Evolutionary conservation across 2,888 invertebrate genomes (phyloP), one percentile per base, ranked within the genome.

Genomic region (Palloptera scutellata): DNA sequence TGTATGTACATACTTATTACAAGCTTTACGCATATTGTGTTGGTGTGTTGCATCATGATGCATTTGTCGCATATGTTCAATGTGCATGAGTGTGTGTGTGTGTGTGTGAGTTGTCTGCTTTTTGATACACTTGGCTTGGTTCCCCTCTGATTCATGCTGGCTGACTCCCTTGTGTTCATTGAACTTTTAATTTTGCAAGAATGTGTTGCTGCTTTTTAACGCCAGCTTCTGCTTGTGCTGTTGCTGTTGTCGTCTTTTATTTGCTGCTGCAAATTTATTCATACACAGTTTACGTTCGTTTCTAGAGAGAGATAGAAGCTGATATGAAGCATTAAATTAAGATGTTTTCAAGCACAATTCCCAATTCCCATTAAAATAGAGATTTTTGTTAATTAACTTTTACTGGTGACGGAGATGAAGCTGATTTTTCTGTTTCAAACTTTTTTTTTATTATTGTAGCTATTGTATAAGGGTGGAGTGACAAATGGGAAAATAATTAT

Each of bases 381-480:
- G 52, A 53, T 51, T 52, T 62, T 62, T 57, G 52, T 58, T 67
- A 67, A 67, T 67, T 67, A 67, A 67, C 41, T 67, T 59, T 58
- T 62, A 51, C 58, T 67, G 55, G 11, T 55, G 55, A 30, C 45
- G 51, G 40, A 52, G 61, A 61, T 61, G 61, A 61, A 48, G 48
- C 40, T 40, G 57, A 41, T 64, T n/a, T 57, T 57, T 17, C 19
- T 53, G 17, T 30, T 30, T 6, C 3, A 4, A 4, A 30, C 30
- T 30, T 30, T 30, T 30, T 30, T 30, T 30, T 30, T 30, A 30
- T 6, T 30, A 30, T 30, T 30, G 30, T 6, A 30, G 30, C 2
- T 30, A 30, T 30, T 30, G 6, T 30, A 30, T 30, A 30, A 30
- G 30, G 30, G 30, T 30, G 30, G 3, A 30, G 6, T 6, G 30